Evolutionary conservation across 64 coral and sea anemone species (phyloP), one percentile per base, ranked within the genome.

Genomic region (Cladopsammia gracilis): DNA sequence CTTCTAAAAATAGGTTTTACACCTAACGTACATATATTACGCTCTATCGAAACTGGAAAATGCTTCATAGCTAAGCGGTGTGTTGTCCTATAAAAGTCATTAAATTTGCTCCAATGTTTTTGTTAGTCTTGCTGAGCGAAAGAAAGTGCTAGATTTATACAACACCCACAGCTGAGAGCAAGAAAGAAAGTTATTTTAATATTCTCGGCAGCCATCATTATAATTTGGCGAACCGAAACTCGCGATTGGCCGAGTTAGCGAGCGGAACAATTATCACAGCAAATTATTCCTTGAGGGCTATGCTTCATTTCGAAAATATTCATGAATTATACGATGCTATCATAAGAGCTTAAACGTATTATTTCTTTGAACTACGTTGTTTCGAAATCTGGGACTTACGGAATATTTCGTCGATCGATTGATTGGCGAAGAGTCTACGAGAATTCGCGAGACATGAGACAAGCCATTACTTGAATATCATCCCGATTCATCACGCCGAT

Each of bases 301-400:
- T 24, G 45, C 10, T 22, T 75, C 18, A 64, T 66, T 62, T 84
- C 18, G 62, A 67, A 68, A 75, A 75, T 75, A 75, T 75, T 75
- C 72, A 75, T 48, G 72, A 5, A 48, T 46, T 18, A 11, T 12
- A 46, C 25, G 24, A 62, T 80, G 54, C 6, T 80, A 62, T 80
- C 26, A 61, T 57, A 24, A 23, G 25, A 80, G 77, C 24, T 25
- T 61, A 19, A 82, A 34, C 45, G 10, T 62, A 12, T 75, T 9
- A 75, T n/a, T 7, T 45, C 14, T 49, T 15, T 20, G 7, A 9
- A 22, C 20, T n/a, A 25, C 11, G 48, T 75, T 75, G 47, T 50
- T 14, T 49, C 13, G 72, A 48, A 75, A 75, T 6, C 46, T 48
- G 15, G 50, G 45, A 4, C 65, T 8, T 20, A 49, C 44, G 47